Evolutionary conservation across 2,113 vertebrate species (phyloP).

Genomic region (Oncorhynchus masou): DNA sequence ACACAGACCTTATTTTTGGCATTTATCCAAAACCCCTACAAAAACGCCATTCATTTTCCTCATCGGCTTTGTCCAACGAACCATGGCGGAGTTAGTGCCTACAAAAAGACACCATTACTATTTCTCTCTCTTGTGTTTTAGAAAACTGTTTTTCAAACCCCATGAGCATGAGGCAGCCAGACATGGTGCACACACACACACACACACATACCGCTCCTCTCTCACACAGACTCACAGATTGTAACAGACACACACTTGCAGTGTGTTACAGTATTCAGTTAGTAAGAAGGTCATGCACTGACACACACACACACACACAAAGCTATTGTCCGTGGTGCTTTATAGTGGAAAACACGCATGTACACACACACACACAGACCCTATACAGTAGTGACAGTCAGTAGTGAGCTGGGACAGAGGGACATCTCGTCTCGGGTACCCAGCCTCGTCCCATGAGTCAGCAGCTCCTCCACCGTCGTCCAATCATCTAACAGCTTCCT

Average conservation of each 20-base stretch:
- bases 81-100: too few relatives aligned
- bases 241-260: conserved; percentile 2
- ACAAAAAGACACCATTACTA: too few relatives aligned
- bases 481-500: conserved; percentile 77
- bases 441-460: conserved; percentile 68
- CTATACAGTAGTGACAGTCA: conserved; percentile 77
- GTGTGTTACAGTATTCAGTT: conserved; percentile 20
- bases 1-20: too few relatives aligned
- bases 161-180: not conserved
- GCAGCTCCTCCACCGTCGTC: conserved; percentile 79
- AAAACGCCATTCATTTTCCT: too few relatives aligned
- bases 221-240: conserved; percentile 5
- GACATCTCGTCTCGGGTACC: conserved; percentile 50
- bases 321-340: conserved; percentile 63
- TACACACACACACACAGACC: conserved; percentile 21
- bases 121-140: too few relatives aligned
- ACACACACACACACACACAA: conserved; percentile 48
- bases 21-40: too few relatives aligned
- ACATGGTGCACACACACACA: conserved; percentile 6
- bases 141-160: too few relatives aligned
- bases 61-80: too few relatives aligned
- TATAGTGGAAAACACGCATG: conserved; percentile 37
- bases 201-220: conserved; percentile 14
- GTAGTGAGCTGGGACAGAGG: conserved; percentile 66
- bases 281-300: conserved; percentile 44